Evolutionary conservation across 1,140 invertebrate genomes (phyloP).

Genomic region (Ylistrum balloti): DNA sequence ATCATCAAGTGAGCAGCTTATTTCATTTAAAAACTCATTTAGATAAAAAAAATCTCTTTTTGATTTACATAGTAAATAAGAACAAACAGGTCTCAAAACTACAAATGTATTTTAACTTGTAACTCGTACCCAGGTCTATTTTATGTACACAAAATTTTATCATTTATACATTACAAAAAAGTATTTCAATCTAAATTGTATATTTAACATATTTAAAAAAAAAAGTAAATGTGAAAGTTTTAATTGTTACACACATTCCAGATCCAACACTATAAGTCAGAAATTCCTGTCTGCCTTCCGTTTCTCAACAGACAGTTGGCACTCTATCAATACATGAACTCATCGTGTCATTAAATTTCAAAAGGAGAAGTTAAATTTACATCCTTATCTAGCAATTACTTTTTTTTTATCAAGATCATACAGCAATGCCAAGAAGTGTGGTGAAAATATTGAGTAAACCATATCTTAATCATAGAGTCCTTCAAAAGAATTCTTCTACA

Average conservation of each 20-base stretch:
- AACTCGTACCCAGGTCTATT: background rate
- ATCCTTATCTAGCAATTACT: constrained; percentile 39
- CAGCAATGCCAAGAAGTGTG: background rate
- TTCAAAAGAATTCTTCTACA: background rate
- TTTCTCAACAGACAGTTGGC: background rate
- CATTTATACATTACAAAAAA: background rate
- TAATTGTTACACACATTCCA: background rate
- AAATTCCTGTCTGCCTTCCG: constrained; percentile 30
- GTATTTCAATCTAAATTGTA: too few species aligned
- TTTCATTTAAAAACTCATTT: background rate
- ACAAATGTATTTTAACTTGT: background rate
- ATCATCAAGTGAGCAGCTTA: background rate
- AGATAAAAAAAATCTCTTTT: background rate
- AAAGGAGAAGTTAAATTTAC: constrained; percentile 28
- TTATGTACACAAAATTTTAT: background rate
- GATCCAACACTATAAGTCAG: background rate
- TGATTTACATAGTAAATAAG: background rate
- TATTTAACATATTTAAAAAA: too few species aligned
- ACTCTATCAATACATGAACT: constrained; percentile 28
- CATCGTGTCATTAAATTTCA: constrained; percentile 39
- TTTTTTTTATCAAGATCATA: constrained; percentile 13
- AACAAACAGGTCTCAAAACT: background rate
- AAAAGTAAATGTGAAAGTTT: background rate
- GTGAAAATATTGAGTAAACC: background rate
- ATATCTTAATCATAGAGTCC: background rate